A percentile compares a stretch with the other conserved stretches of the same genome.
These are phyloP conservation scores for Trachelus tabidus DNA, from an alignment of 2,888 invertebrate species.

Conservation along the genomic window DNA sequence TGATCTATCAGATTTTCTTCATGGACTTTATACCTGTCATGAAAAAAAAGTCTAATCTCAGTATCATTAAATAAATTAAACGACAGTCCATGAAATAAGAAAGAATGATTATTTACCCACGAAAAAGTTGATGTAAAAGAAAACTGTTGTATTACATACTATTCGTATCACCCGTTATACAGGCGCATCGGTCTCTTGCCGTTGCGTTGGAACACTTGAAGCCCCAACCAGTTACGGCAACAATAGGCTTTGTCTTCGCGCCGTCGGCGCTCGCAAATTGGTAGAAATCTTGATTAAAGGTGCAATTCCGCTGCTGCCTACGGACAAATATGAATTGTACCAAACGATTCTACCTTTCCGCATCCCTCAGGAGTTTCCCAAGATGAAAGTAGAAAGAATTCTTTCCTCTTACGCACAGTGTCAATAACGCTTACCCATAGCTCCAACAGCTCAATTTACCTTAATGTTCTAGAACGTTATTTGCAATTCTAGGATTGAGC, in stretches of 20 bases:
- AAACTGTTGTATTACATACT: neutral
- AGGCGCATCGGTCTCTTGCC: conserved; percentile 31
- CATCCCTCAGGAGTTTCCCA: neutral
- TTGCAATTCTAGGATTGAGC: neutral
- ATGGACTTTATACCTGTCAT: neutral
- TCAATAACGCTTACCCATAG: neutral
- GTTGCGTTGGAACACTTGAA: conserved; percentile 65
- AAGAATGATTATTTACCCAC: neutral
- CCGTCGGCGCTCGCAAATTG: conserved; percentile 65
- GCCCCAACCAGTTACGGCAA: conserved; percentile 66
- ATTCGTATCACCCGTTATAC: conserved; percentile 25
- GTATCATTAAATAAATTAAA: neutral
- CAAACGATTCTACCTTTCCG: conserved; percentile 30
- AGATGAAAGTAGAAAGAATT: conserved; percentile 1
- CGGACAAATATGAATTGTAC: conserved; percentile 57
- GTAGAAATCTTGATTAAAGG: conserved; percentile 67
- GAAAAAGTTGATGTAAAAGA: neutral
- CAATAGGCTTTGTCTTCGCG: conserved; percentile 66
- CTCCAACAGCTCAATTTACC: neutral
- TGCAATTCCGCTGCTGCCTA: conserved; percentile 60
- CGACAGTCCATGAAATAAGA: neutral
- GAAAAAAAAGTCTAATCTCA: neutral
- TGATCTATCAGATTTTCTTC: neutral
- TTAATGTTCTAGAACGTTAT: neutral
- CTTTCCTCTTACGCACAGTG: neutral